A percentile compares a stretch with the other conserved stretches of the same genome.
Evolutionary conservation across 2,888 invertebrate genomes (phyloP).

Genomic region (Torymus auratus): DNA sequence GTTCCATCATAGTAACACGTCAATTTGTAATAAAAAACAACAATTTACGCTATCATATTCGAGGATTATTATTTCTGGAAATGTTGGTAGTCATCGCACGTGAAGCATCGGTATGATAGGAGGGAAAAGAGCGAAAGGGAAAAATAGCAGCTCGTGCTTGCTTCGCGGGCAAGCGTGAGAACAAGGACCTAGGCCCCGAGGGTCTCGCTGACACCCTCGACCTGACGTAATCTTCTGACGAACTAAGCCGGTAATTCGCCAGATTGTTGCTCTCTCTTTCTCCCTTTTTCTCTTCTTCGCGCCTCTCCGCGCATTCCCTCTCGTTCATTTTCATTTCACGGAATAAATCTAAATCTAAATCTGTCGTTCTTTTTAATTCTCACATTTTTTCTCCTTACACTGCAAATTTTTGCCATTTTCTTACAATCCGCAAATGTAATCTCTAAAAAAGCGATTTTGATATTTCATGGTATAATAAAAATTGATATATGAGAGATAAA

Average conservation of each 20-base stretch:
- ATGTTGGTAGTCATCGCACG: conserved; percentile 11
- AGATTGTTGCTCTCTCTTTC: conserved; percentile 61
- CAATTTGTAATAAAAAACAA: no score
- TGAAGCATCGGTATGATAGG: conserved; percentile 44
- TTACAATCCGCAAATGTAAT: no score
- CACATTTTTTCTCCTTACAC: conserved; percentile 3
- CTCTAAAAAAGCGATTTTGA: no score
- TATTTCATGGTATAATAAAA: no score
- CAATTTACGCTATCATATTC: no score
- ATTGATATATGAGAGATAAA: no score
- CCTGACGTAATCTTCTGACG: conserved; percentile 76
- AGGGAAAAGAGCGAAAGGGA: conserved; percentile 45
- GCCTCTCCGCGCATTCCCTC: conserved; percentile 3
- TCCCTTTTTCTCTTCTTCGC: conserved; percentile 22
- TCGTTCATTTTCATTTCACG: conserved; percentile 8
- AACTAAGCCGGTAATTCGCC: conserved; percentile 76
- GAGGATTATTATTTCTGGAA: conserved; percentile 16
- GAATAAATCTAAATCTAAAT: conserved; percentile 46
- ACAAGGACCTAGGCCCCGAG: conserved; percentile 67
- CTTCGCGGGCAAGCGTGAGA: conserved; percentile 53
- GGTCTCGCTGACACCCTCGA: conserved; percentile 74
- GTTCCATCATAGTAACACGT: no score
- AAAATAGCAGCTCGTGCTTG: conserved; percentile 35
- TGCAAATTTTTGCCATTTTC: no score
- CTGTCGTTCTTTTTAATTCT: background rate